Percentiles rank a stretch among this genome's conserved stretches.
These are phyloP conservation scores for Microtus ochrogaster DNA, from an alignment of 2,113 vertebrate genomes.

Conservation along the genomic window DNA sequence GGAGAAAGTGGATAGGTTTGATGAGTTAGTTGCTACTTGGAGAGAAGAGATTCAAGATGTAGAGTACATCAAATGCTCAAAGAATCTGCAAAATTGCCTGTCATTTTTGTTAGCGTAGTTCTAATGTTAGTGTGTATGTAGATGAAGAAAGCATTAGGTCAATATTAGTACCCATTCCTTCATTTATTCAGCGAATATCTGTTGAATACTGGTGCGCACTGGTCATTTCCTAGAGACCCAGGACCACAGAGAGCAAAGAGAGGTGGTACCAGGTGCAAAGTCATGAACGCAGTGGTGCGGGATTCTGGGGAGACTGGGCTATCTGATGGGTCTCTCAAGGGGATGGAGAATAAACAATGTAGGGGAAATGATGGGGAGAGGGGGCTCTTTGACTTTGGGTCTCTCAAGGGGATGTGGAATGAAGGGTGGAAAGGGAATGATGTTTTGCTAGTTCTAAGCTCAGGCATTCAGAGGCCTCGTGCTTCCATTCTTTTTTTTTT, in stretches of 20 bases:
- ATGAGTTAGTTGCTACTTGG: neutral
- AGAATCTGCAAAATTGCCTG: neutral
- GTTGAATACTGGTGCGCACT: neutral
- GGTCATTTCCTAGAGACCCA: neutral
- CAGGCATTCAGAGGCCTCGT: neutral
- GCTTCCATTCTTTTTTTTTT: neutral
- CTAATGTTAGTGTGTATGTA: neutral
- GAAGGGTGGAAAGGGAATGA: neutral
- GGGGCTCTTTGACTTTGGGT: neutral
- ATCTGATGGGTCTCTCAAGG: neutral
- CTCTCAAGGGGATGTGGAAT: neutral
- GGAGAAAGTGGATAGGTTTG: neutral
- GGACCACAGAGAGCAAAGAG: neutral
- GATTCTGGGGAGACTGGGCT: neutral
- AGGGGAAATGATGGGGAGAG: neutral
- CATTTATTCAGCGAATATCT: neutral
- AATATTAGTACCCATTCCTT: neutral
- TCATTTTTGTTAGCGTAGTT: neutral
- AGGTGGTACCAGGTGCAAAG: neutral
- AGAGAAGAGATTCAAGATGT: neutral
- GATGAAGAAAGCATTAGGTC: neutral
- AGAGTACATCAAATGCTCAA: neutral
- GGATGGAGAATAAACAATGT: neutral
- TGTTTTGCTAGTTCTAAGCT: neutral
- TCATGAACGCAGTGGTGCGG: neutral